Conservation (phyloP, 1,140 invertebrate species). For the Drosophila ogumai region DNA sequence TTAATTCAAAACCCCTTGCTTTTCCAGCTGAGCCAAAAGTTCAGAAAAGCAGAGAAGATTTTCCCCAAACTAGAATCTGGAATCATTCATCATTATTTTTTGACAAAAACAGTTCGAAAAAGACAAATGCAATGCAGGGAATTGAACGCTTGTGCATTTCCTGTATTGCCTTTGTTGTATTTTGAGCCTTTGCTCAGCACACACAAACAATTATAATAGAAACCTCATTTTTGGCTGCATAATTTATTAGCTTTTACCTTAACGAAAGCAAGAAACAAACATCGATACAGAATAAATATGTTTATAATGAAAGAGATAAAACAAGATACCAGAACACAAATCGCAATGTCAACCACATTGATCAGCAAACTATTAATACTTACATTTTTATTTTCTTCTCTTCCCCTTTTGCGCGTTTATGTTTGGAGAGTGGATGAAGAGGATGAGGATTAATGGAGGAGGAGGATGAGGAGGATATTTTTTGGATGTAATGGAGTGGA, state of each 20-base stretch:
- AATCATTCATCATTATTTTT: constrained; percentile 2
- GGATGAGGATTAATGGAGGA: constrained; percentile 65
- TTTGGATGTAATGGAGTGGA: constrained; percentile 66
- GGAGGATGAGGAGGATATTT: constrained; percentile 64
- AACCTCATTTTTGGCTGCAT: constrained; percentile 39
- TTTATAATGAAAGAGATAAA: constrained; percentile 48
- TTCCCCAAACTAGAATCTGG: constrained; percentile 38
- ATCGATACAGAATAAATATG: constrained; percentile 73
- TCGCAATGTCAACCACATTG: constrained; percentile 47
- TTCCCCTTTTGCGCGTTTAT: constrained; percentile 79
- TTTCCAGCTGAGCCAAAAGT: constrained; percentile 39
- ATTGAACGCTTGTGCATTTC: constrained; percentile 28
- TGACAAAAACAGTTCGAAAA: constrained; percentile 49
- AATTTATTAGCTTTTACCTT: constrained; percentile 57
- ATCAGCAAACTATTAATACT: constrained; percentile 74
- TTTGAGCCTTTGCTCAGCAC: constrained; percentile 35
- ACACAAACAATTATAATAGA: constrained; percentile 14
- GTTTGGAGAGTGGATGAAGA: constrained; percentile 72
- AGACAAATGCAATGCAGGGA: constrained; percentile 49
- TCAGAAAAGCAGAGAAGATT: constrained; percentile 13
- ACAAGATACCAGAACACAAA: constrained; percentile 52
- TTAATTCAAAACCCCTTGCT: constrained; percentile 47
- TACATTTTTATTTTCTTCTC: constrained; percentile 81
- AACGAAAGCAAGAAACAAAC: constrained; percentile 35
- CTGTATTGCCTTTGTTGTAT: constrained; percentile 39